Conservation (phyloP, 1,140 invertebrate genomes). For the Megathymus violae region DNA sequence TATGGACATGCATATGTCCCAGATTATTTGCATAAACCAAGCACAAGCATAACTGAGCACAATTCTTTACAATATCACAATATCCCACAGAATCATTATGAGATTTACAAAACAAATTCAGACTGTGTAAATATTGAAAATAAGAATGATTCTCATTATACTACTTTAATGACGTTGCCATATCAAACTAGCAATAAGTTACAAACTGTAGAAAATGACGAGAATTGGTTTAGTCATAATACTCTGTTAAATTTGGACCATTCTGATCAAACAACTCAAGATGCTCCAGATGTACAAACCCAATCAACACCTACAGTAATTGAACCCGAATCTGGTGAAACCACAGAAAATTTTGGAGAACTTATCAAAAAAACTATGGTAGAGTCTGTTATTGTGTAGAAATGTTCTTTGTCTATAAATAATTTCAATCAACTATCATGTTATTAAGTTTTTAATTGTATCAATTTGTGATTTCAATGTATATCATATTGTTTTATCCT, state of each 20-base stretch:
- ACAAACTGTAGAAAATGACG: conserved; percentile 81
- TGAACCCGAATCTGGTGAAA: conserved; percentile 53
- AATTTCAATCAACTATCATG: conserved; percentile 68
- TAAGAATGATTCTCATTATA: conserved; percentile 83
- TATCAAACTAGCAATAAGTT: conserved; percentile 87
- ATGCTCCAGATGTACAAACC: conserved; percentile 85
- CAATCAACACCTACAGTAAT: conserved; percentile 50
- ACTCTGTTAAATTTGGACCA: conserved; percentile 70
- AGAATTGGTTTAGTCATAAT: conserved; percentile 80
- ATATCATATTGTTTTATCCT: conserved; percentile 27
- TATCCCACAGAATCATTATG: conserved; percentile 69
- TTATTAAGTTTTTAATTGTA: conserved; percentile 78
- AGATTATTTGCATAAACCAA: conserved; percentile 75
- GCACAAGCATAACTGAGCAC: conserved; percentile 61
- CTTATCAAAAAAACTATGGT: conserved; percentile 97
- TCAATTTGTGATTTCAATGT: conserved; percentile 57
- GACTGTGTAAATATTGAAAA: conserved; percentile 67
- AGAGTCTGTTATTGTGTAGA: conserved; percentile 93
- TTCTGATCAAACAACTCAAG: conserved; percentile 85
- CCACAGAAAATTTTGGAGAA: conserved; percentile 93
- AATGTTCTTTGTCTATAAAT: conserved; percentile 74
- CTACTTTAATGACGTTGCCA: conserved; percentile 83
- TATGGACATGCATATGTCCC: conserved; percentile 82
- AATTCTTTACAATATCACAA: conserved; percentile 61
- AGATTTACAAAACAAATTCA: conserved; percentile 70